Evolutionary conservation across 2,113 vertebrate genomes (phyloP), one percentile per base, ranked within the genome.

Genomic region (Channa maculata): DNA sequence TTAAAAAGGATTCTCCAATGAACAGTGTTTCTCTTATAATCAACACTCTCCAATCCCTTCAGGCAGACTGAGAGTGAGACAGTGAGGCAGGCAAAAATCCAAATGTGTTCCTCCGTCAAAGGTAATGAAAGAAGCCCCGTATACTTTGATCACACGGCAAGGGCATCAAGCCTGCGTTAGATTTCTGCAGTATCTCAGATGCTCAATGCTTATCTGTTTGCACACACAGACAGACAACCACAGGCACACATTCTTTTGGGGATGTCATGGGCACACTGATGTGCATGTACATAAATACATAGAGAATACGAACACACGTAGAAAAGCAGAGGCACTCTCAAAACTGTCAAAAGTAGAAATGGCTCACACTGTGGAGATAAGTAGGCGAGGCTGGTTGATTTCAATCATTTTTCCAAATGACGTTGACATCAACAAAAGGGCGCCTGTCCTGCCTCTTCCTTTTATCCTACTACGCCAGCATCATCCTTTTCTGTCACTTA

Each of bases 131-230:
- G 82, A 79, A 80, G 80, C 82, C 59, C 54, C 68, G 3, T 83
- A 69, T 85, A 86, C 81, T 91, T 92, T 93, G 92, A 92, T 92
- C 90, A 82, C 78, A 54, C 68, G 12, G 84, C 81, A 63, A 88
- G 88, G 84, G 82, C 86, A 86, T 90, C 82, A 81, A 84, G 73
- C 77, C 68, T 39, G 76, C 61, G 65, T 88, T 88, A 82, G 84
- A 83, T 90, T 86, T 89, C 68, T 75, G 86, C 81, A 86, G 84
- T 83, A 83, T 88, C 70, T 81, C 66, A 78, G 76, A 79, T 75
- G 78, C 86, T 90, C 80, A 76, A 78, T 86, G 86, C 61, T 82
- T 88, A 82, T 86, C 86, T 83, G 58, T 83, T 83, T 75, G 64
- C 64, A 13, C 63, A 49, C 65, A 70, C 70, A 72, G 49, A 50